Percentiles rank a stretch among this genome's conserved stretches.
Conservation (phyloP, 92 coral and sea anemone genomes). For the Porites evermanni region DNA sequence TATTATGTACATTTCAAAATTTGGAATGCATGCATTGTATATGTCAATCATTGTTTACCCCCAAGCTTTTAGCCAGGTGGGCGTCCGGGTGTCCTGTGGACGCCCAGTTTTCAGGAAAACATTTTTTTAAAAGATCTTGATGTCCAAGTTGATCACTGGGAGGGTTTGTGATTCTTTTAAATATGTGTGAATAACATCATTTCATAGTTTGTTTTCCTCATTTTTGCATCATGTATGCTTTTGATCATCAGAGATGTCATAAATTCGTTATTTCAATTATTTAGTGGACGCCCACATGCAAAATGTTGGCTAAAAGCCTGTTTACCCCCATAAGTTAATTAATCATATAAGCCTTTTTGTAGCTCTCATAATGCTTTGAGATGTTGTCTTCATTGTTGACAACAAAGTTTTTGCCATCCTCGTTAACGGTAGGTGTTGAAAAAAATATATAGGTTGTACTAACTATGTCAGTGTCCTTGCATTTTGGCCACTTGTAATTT, state of each 20-base stretch:
- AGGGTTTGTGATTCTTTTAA: conserved; percentile 21
- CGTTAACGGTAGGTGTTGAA: background rate
- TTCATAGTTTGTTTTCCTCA: conserved; percentile 24
- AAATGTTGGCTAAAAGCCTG: too few relatives aligned
- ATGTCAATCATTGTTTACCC: too few relatives aligned
- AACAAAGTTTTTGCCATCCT: background rate
- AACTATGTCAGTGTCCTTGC: background rate
- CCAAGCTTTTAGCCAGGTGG: background rate
- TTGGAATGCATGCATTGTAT: too few relatives aligned
- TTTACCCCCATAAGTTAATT: background rate
- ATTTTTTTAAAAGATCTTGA: conserved; percentile 4
- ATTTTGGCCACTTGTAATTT: conserved; percentile 14
- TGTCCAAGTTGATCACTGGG: conserved; percentile 7
- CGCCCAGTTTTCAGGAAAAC: background rate
- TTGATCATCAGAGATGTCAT: conserved; percentile 15
- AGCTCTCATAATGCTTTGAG: background rate
- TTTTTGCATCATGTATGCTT: conserved; percentile 16
- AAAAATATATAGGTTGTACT: background rate
- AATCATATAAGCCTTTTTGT: conserved; percentile 11
- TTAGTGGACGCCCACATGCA: too few relatives aligned
- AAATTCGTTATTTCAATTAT: too few relatives aligned
- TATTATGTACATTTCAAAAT: too few relatives aligned
- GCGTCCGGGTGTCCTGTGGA: too few relatives aligned
- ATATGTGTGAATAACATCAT: conserved; percentile 21
- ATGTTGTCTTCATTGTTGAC: background rate